phyloP scores from a whole-genome alignment of 2,797 vertebrate genomes.

The Alca torda region DNA sequence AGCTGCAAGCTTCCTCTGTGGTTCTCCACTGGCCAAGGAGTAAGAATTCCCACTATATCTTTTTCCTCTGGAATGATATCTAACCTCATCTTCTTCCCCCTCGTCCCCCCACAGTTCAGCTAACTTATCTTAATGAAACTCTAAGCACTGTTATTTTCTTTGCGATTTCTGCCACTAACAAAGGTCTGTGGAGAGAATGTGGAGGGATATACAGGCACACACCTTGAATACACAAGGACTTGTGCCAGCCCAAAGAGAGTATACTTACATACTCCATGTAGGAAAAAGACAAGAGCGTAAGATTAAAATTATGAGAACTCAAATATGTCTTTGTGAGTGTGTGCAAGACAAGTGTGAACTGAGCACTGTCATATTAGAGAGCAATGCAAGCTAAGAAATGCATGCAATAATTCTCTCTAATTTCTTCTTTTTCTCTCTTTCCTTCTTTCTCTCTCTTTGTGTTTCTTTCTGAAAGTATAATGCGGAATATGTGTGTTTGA shows the following conservation, averaged over 20 bases:
- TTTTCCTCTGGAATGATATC: not conserved
- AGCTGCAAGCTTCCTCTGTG: not conserved
- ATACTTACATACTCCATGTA: not conserved
- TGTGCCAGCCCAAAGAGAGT: not conserved
- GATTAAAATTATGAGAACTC: not conserved
- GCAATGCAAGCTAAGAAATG: not conserved
- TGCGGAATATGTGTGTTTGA: not conserved
- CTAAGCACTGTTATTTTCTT: not conserved
- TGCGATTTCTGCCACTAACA: not conserved
- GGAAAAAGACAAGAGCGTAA: not conserved
- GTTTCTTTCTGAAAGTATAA: not conserved
- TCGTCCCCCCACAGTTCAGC: not conserved
- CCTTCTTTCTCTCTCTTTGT: not conserved
- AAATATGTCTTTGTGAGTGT: not conserved
- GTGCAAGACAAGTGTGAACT: not conserved
- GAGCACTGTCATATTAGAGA: not conserved
- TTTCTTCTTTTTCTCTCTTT: not conserved
- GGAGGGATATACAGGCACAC: not conserved
- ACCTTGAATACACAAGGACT: fast-evolving
- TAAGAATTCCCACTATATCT: not conserved
- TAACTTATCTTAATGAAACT: not conserved
- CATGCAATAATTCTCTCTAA: not conserved
- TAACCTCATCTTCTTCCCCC: not conserved
- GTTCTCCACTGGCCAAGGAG: not conserved
- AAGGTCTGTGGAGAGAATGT: not conserved